Percentiles rank a stretch among this genome's conserved stretches.
phyloP scores from a whole-genome alignment of 2,113 vertebrate genomes.

The Turnix velox region DNA sequence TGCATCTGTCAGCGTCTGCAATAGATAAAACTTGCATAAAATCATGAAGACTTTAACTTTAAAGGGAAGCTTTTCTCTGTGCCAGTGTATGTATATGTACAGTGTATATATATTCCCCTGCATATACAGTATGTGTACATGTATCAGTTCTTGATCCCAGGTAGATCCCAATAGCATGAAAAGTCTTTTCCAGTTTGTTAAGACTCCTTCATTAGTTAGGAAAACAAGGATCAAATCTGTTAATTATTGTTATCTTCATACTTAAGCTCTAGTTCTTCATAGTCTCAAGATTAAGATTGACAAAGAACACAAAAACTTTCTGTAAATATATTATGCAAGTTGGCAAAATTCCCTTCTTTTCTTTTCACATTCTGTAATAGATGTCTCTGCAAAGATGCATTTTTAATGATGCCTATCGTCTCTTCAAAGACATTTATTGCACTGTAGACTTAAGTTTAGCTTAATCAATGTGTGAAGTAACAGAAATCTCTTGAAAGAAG shows the following conservation, averaged over 20 bases:
- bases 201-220: not conserved
- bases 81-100: not conserved
- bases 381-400: not conserved
- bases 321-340: not conserved
- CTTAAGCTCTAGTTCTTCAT: not conserved
- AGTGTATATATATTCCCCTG: not conserved
- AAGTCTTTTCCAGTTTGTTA: not conserved
- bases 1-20: not conserved
- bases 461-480: conserved; percentile 41
- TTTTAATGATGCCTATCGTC: conserved; percentile 3
- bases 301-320: not conserved
- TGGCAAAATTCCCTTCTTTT: not conserved
- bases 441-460: not conserved
- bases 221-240: not conserved
- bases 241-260: not conserved
- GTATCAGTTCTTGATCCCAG: not conserved
- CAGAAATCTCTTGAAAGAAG: conserved; percentile 56
- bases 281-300: not conserved
- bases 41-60: not conserved
- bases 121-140: not conserved
- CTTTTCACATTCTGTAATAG: not conserved
- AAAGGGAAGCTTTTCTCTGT: not conserved
- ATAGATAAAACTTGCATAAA: not conserved
- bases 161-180: accelerated
- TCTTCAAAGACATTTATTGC: conserved; percentile 13